phyloP scores from a whole-genome alignment of 2,797 vertebrate genomes.

The Danio kyathit region DNA sequence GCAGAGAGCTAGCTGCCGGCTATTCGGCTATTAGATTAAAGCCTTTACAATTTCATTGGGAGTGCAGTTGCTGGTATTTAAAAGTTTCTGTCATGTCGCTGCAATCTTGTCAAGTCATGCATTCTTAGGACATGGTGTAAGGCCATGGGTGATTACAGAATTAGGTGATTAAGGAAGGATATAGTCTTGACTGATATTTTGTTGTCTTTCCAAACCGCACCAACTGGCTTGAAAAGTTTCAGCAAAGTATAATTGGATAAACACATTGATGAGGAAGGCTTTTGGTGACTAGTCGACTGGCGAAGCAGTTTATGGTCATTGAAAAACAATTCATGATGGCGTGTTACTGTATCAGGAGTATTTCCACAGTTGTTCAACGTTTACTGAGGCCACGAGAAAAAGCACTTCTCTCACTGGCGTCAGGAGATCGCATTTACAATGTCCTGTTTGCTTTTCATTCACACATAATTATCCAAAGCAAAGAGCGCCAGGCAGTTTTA shows the following conservation, averaged over 20 bases:
- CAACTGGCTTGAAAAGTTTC: not conserved
- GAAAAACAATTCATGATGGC: not conserved
- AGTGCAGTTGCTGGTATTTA: no score
- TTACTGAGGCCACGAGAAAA: slow-evolving; percentile 68
- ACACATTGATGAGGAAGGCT: not conserved
- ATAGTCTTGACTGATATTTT: not conserved
- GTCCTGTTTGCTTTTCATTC: slow-evolving; percentile 50
- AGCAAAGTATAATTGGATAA: no score
- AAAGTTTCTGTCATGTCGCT: no score
- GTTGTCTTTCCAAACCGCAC: not conserved
- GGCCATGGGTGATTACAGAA: no score
- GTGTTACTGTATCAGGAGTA: not conserved
- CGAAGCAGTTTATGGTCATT: not conserved
- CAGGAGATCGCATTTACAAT: slow-evolving; percentile 14
- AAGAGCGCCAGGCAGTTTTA: not conserved
- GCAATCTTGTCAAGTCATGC: no score
- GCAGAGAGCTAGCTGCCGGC: no score
- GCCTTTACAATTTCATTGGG: no score
- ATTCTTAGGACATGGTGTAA: no score
- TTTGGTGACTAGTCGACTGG: not conserved
- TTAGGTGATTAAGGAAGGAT: not conserved
- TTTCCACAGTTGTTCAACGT: slow-evolving; percentile 51
- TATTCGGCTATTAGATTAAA: no score
- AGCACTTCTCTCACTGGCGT: slow-evolving; percentile 58
- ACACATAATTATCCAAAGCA: slow-evolving; percentile 30